A percentile compares a stretch with the other conserved stretches of the same genome.
phyloP scores from a whole-genome alignment of 1,140 invertebrate species.

The Drosophila virilis region DNA sequence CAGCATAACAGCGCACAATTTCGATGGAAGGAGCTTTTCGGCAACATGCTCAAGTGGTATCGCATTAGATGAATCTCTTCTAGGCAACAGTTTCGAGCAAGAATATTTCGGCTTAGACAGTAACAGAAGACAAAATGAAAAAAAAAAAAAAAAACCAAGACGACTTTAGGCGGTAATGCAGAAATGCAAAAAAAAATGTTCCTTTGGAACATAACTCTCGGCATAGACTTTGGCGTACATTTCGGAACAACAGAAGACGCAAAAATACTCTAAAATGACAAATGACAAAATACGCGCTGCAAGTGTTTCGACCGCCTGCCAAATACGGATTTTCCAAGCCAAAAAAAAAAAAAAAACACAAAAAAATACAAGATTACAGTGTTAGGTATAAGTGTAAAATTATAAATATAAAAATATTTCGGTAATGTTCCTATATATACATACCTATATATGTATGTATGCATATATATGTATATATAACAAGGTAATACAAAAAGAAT shows the following conservation, averaged over 20 bases:
- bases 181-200: slow-evolving; percentile 39
- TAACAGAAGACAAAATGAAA: slow-evolving; percentile 43
- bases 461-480: slow-evolving; percentile 39
- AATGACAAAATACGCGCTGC: slow-evolving; percentile 63
- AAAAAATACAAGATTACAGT: slow-evolving; percentile 44
- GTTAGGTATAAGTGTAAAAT: slow-evolving; percentile 83
- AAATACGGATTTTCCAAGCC: slow-evolving; percentile 32
- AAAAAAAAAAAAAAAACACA: too few species aligned
- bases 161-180: slow-evolving; percentile 39
- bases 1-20: slow-evolving; percentile 33
- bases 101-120: slow-evolving; percentile 67
- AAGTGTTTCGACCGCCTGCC: slow-evolving; percentile 40
- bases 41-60: slow-evolving; percentile 60
- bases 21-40: slow-evolving; percentile 56
- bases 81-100: slow-evolving; percentile 48
- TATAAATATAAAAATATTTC: slow-evolving; percentile 77
- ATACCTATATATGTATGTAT: slow-evolving; percentile 56
- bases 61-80: slow-evolving; percentile 36
- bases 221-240: slow-evolving; percentile 78
- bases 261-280: slow-evolving; percentile 45
- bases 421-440: slow-evolving; percentile 84
- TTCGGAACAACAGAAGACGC: slow-evolving; percentile 60
- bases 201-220: slow-evolving; percentile 59
- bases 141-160: slow-evolving; percentile 20
- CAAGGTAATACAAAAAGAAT: slow-evolving; percentile 52